Evolutionary conservation across 2,113 vertebrate species (phyloP).

Genomic region (Festucalex cinctus): DNA sequence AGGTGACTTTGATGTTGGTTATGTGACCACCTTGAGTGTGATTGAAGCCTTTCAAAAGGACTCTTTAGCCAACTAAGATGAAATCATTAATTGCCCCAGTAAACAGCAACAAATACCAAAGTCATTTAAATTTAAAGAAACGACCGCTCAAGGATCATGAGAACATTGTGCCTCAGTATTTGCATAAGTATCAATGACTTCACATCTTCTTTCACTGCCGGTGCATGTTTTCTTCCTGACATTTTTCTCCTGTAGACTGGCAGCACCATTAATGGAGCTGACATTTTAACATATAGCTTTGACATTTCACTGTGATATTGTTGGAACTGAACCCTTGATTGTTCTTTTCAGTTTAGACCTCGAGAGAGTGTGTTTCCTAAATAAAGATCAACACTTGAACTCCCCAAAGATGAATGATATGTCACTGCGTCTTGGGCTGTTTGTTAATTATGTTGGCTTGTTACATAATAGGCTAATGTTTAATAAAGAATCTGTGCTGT

Average conservation of each 20-base stretch:
- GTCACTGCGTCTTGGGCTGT: conserved; percentile 33
- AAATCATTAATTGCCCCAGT: conserved; percentile 14
- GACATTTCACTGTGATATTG: conserved; percentile 68
- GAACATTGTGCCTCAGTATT: conserved; percentile 10
- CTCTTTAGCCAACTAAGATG: conserved; percentile 15
- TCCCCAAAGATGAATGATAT: conserved; percentile 38
- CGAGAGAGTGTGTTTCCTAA: conserved; percentile 31
- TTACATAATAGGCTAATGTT: conserved; percentile 48
- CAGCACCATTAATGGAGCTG: conserved; percentile 65
- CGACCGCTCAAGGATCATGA: background rate
- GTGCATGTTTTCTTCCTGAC: conserved; percentile 55
- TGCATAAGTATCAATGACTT: conserved; percentile 28
- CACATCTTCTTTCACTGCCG: conserved; percentile 29
- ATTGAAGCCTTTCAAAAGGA: conserved; percentile 48
- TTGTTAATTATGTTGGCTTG: conserved; percentile 39
- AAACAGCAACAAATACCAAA: conserved; percentile 2
- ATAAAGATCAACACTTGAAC: conserved; percentile 36
- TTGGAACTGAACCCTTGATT: conserved; percentile 48
- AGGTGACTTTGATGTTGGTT: conserved; percentile 49
- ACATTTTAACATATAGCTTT: conserved; percentile 71
- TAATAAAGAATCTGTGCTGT: conserved; percentile 35
- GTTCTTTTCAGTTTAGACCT: conserved; percentile 45
- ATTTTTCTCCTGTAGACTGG: conserved; percentile 63
- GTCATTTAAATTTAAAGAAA: background rate
- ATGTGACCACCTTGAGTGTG: conserved; percentile 44